Evolutionary conservation across 2,113 vertebrate species (phyloP), one percentile per base, ranked within the genome.

Genomic region (Hemichromis elongatus): DNA sequence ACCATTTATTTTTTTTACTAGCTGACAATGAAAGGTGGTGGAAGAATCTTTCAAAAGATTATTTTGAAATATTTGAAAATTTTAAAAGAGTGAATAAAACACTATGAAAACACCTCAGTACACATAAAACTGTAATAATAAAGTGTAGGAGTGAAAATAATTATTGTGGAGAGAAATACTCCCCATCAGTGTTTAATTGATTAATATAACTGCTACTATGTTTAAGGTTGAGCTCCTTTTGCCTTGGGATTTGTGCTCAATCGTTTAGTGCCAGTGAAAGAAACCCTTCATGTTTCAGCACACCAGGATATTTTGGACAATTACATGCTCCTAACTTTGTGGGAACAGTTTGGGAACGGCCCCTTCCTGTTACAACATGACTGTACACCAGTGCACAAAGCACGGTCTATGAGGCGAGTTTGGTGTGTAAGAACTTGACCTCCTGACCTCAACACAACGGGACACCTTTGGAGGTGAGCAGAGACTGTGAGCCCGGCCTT

Each of bases 231-330:
- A 37, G 10, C 33, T 63, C 59, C 33, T 63, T 33, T 37, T 63
- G 59, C 59, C 21, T 63, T 63, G 59, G 59, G n/a, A 3, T 63
- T 63, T 37, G 59, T 63, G 19, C 4, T 63, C 19, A 0, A 37
- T 0, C 0, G 18, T 10, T 63, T 63, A n/a, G 6, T 37, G 33
- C 18, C 0, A 63, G 1, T 63, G 59, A 63, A 63, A 63, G 33
- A 63, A 37, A 63, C 10, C 37, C 6, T 63, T 63, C 33, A 63
- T 63, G 19, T 37, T 37, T 6, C 33, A 63, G 33, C 33, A 63
- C 33, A 37, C 19, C 0, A 2, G 0, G 19, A 21, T 0, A 63
- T 63, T 37, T 63, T 63, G 0, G 59, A 63, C 0, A 37, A 63
- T 63, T 63, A 37, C 59, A 63, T 37, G 0, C 6, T 63, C 59